These are phyloP conservation scores for Argyrosomus japonicus DNA, from an alignment of 2,113 vertebrate species.

Conservation along the genomic window DNA sequence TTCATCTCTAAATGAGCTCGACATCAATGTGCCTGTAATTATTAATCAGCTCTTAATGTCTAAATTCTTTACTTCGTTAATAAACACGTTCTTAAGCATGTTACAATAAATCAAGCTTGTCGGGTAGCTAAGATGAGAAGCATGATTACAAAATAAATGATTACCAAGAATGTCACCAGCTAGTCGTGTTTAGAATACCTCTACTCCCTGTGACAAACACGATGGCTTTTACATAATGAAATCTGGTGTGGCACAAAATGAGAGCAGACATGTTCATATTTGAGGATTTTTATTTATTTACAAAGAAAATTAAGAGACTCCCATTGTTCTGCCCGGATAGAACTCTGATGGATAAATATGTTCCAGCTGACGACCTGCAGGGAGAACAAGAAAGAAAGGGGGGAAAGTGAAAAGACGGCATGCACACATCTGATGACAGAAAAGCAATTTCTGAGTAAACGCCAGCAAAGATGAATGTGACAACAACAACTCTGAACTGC, in stretches of 20 bases:
- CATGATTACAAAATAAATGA: not conserved
- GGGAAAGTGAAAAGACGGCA: conserved; percentile 43
- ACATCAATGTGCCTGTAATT: not conserved
- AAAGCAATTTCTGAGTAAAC: conserved; percentile 74
- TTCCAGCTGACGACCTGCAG: conserved; percentile 75
- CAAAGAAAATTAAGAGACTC: conserved; percentile 79
- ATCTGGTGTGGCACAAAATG: not conserved
- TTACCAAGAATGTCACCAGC: not conserved
- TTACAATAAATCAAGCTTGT: not conserved
- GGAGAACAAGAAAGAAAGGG: conserved; percentile 42
- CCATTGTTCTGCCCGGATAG: conserved; percentile 69
- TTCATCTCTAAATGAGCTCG: not conserved
- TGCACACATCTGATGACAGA: conserved; percentile 53
- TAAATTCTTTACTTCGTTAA: not conserved
- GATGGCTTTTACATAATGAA: not conserved
- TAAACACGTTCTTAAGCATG: not conserved
- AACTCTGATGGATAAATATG: conserved; percentile 72
- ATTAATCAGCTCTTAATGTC: not conserved
- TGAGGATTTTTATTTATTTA: conserved; percentile 83
- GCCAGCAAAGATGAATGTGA: conserved; percentile 62
- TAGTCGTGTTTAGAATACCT: not conserved
- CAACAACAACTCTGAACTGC: conserved; percentile 49
- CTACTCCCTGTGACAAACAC: not conserved
- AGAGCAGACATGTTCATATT: conserved; percentile 34
- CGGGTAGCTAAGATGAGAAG: not conserved